phyloP scores from a whole-genome alignment of 2,888 invertebrate species.

The Hipparchia semele region DNA sequence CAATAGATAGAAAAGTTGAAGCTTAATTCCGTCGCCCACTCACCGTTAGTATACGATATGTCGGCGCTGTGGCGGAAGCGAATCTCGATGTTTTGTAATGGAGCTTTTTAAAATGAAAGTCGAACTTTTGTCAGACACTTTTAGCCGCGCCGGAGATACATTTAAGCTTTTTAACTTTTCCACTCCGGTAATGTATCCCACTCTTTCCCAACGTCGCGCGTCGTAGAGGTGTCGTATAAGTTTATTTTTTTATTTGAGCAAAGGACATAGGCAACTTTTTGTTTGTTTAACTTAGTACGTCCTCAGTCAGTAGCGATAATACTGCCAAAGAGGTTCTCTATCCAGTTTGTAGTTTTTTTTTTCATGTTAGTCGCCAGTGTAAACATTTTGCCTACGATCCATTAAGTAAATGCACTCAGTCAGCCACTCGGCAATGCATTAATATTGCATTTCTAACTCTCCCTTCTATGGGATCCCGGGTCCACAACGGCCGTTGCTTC shows the following conservation, averaged over 20 bases:
- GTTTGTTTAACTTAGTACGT: constrained; percentile 64
- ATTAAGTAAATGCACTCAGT: constrained; percentile 80
- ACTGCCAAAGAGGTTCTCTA: constrained; percentile 61
- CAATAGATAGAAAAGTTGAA: constrained; percentile 78
- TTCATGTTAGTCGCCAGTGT: constrained; percentile 67
- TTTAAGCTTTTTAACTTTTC: constrained; percentile 84
- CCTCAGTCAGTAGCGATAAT: constrained; percentile 67
- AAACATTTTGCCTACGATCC: constrained; percentile 79
- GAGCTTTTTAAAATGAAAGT: constrained; percentile 83
- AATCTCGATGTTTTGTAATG: constrained; percentile 83
- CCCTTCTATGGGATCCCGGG: constrained; percentile 27
- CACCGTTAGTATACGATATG: constrained; percentile 61
- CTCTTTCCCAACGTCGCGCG: constrained; percentile 68
- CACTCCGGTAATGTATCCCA: constrained; percentile 82
- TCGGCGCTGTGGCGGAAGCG: constrained; percentile 77
- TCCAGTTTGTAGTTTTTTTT: constrained; percentile 59
- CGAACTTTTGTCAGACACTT: constrained; percentile 84
- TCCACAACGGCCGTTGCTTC: constrained; percentile 5
- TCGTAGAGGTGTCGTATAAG: constrained; percentile 72
- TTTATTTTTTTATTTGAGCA: constrained; percentile 66
- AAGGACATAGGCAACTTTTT: constrained; percentile 66
- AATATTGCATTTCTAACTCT: constrained; percentile 83
- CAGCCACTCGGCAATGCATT: constrained; percentile 80
- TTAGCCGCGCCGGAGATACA: constrained; percentile 82
- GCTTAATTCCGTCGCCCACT: constrained; percentile 73